Evolutionary conservation across 2,113 vertebrate genomes (phyloP).

Genomic region (Daubentonia madagascariensis): DNA sequence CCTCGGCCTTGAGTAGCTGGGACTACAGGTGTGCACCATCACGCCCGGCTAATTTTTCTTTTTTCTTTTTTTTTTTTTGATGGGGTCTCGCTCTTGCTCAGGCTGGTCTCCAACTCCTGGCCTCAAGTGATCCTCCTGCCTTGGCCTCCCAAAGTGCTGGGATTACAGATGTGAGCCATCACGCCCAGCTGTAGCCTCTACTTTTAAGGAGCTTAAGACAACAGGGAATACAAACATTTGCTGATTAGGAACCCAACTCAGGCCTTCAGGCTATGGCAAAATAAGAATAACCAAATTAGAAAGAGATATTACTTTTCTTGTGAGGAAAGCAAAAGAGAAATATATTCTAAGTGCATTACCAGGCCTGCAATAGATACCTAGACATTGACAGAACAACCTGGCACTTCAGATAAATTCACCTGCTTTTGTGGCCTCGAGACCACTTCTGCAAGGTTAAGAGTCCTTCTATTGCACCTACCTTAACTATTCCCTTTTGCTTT

Average conservation of each 20-base stretch:
- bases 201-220: neutral
- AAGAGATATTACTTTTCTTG: neutral
- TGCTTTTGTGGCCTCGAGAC: neutral
- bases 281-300: neutral
- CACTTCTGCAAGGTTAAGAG: neutral
- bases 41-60: too few relatives aligned
- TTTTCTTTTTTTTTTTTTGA: too few relatives aligned
- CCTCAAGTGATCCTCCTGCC: too few relatives aligned
- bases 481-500: neutral
- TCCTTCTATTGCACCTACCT: neutral
- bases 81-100: too few relatives aligned
- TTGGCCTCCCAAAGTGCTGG: too few relatives aligned
- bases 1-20: too few relatives aligned
- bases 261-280: neutral
- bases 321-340: neutral
- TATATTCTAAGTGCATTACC: neutral
- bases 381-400: neutral
- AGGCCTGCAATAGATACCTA: neutral
- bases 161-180: too few relatives aligned
- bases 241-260: neutral
- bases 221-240: neutral
- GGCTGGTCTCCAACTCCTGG: too few relatives aligned
- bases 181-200: neutral
- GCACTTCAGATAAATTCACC: neutral
- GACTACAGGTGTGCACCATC: too few relatives aligned